These are phyloP conservation scores for Drosophila helvetica DNA, from an alignment of 2,888 invertebrate genomes.

Conservation along the genomic window DNA sequence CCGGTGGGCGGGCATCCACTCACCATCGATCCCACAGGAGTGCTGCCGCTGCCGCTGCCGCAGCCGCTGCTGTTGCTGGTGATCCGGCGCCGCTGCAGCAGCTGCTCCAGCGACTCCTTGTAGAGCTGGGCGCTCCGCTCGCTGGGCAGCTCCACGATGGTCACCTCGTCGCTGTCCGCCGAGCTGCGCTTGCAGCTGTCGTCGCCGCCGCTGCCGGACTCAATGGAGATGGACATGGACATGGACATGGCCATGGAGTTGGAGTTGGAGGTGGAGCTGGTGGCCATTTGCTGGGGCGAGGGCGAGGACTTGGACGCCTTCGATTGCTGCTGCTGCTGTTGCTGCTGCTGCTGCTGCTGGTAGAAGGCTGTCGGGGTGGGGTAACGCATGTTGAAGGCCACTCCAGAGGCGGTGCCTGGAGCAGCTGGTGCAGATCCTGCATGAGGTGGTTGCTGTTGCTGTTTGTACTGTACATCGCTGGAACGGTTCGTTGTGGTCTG, in stretches of 20 bases:
- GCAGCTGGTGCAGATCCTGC: background rate
- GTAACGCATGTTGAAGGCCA: slow-evolving; percentile 61
- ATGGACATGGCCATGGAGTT: slow-evolving; percentile 13
- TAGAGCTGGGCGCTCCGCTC: slow-evolving; percentile 66
- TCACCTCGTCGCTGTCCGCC: slow-evolving; percentile 57
- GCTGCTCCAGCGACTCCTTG: slow-evolving; percentile 70
- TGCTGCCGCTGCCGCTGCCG: slow-evolving; percentile 39
- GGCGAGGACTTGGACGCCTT: slow-evolving; percentile 63
- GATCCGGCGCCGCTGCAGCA: slow-evolving; percentile 51
- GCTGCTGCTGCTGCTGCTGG: slow-evolving; percentile 56
- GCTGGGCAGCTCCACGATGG: slow-evolving; percentile 61
- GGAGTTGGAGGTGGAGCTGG: slow-evolving; percentile 53
- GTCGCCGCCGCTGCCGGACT: slow-evolving; percentile 31
- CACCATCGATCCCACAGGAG: slow-evolving; percentile 43
- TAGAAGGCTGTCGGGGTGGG: slow-evolving; percentile 63
- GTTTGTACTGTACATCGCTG: slow-evolving; percentile 69
- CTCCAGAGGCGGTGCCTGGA: background rate
- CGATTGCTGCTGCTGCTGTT: slow-evolving; percentile 45
- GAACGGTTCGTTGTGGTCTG: slow-evolving; percentile 56
- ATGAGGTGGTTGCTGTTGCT: slow-evolving; percentile 37
- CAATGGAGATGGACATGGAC: slow-evolving; percentile 16
- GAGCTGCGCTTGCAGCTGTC: slow-evolving; percentile 48
- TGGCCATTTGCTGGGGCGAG: slow-evolving; percentile 80
- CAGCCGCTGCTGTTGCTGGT: slow-evolving; percentile 19
- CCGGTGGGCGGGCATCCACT: background rate